Base-by-base conservation (phyloP, 2,888 invertebrate genomes). In the Belgica antarctica region DNA sequence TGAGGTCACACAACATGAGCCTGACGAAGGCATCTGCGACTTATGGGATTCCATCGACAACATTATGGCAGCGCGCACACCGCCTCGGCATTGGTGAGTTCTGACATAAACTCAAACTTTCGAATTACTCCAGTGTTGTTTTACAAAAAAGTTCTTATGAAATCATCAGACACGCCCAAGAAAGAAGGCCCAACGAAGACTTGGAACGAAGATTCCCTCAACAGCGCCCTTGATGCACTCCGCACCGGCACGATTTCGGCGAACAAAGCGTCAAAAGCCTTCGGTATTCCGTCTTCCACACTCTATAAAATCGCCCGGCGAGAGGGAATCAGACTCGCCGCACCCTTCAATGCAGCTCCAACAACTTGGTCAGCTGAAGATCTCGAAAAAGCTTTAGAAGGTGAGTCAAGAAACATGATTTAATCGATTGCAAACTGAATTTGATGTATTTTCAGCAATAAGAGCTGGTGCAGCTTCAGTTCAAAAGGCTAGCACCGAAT, bases 181-280 rank as follows among this genome's bases (percentile, higher is more conserved):
- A 92, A 92, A 81, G 93, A 93, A 77, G 92, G 91, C 47, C 87
- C 88, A 10, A 87, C 90, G 68, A 92, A 92, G 80, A 89, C 91
- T 4, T 94, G 94, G 94, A 90, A 89, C 74, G 92, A 92, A 79
- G 89, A 89, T 73, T 91, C 90, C 75, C 81, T 94, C 72, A 88
- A 90, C 74, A 89, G 85, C 71, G 94, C 94, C 0, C 82, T 94
- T 73, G 90, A 90, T 75, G 93, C 93, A 7, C 79, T 94, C 28
- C 82, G 93, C 66, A 90, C 90, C 12, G 93, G 93, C 8, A 88
- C 90, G 71, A 90, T 93, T 76, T 93, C 93, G 12, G 93, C 93
- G 22, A 93, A 93, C 77, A 93, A 93, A 81, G 94, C 94, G 70
- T 93, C 93, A 76, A 94, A 94, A 80, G 92, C 92, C 62, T 92